Evolutionary conservation across 2,888 invertebrate species (phyloP), one percentile per base, ranked within the genome.

Genomic region (Chrysolina haemoptera): DNA sequence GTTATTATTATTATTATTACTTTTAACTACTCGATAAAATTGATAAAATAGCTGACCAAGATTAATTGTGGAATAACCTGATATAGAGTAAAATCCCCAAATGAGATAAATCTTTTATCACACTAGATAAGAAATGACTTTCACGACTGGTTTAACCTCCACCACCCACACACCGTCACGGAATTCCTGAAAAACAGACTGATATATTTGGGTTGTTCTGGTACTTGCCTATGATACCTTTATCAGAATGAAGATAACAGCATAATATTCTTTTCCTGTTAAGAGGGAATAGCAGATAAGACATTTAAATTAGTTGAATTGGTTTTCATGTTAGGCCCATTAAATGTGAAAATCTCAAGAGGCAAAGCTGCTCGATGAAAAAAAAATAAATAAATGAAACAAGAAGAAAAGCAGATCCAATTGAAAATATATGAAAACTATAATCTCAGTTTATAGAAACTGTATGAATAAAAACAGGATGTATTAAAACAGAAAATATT

Each of bases 261-360:
- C 18, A 14, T 9, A 50, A 14, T 40, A 27, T 18, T 12, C 18
- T 22, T 62, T 73, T 73, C 66, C 73, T 73, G 66, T 66, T 65
- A 62, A n/a, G 14, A 22, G 27, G 6, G 35, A 6, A 35, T 0
- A 14, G 59, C 27, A 68, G 64, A 68, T 53, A 68, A 18, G 53
- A 27, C 12, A 4, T 18, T 18, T 14, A 10, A 62, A 43, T 50
- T 18, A 12, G 70, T 62, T 46, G 43, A 43, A 2, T 14, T 43
- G 2, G 14, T 43, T 43, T 12, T 43, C 8, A 43, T 46, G 46
- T 35, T 27, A 27, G 27, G 27, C 27, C 27, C 27, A 27, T 5
- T 27, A 27, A 35, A 35, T 35, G 8, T 35, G 8, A 35, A 35
- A 8, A 3, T 46, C 14, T 2, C 12, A 46, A 46, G 5, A 46